Percentiles rank a stretch among this genome's conserved stretches.
phyloP scores from a whole-genome alignment of 92 coral and sea anemone species.

The Zoanthus gigantus region DNA sequence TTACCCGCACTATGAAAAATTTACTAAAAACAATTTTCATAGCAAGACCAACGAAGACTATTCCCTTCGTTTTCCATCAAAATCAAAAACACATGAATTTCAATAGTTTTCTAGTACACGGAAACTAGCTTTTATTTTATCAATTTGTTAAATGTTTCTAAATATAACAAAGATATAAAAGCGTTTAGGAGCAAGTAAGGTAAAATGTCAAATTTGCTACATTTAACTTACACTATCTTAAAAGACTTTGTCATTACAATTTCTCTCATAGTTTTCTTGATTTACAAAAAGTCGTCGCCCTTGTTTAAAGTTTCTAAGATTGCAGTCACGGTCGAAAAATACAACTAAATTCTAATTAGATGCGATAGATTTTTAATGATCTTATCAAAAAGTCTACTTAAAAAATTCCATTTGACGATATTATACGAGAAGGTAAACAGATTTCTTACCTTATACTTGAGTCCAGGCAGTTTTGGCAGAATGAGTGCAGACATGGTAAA shows the following conservation, averaged over 20 bases:
- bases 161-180: too few species aligned
- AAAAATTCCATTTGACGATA: neutral
- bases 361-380: neutral
- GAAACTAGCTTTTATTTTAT: too few species aligned
- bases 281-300: neutral
- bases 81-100: neutral
- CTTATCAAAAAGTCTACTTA: too few species aligned
- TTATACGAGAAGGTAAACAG: neutral
- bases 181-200: too few species aligned
- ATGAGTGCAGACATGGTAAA: conserved; percentile 86
- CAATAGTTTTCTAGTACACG: too few species aligned
- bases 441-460: conserved; percentile 72
- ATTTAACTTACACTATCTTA: too few species aligned
- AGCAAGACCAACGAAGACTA: neutral
- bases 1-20: conserved; percentile 17
- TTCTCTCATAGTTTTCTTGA: neutral
- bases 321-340: neutral
- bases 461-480: conserved; percentile 85
- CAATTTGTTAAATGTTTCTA: too few species aligned
- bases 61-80: neutral
- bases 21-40: neutral
- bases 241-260: too few species aligned
- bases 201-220: too few species aligned
- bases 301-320: neutral
- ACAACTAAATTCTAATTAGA: neutral